A percentile compares a stretch with the other conserved stretches of the same genome.
These are phyloP conservation scores for Trichopoda pennipes DNA, from an alignment of 2,888 invertebrate species.

Conservation along the genomic window DNA sequence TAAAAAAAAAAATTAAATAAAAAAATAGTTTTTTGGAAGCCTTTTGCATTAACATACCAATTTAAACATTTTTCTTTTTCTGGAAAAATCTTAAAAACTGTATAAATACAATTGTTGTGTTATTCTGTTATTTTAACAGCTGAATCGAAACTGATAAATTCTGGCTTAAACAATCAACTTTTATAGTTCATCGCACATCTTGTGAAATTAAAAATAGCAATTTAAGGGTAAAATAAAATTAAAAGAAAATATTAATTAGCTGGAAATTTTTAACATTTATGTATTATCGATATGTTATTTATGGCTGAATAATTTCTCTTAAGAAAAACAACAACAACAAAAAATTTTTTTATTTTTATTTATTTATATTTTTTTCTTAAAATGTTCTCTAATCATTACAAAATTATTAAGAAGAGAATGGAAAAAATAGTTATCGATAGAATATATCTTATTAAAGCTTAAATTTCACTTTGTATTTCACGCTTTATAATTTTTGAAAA, in stretches of 20 bases:
- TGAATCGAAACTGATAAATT: constrained; percentile 59
- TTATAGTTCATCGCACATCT: constrained; percentile 56
- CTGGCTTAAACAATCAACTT: constrained; percentile 28
- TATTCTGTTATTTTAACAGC: constrained; percentile 49
- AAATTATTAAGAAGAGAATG: background rate
- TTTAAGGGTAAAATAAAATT: background rate
- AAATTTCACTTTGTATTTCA: constrained; percentile 37
- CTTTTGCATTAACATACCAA: constrained; percentile 71
- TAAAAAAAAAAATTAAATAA: background rate
- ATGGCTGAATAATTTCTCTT: constrained; percentile 41
- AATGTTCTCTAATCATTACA: background rate
- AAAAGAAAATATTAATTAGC: background rate
- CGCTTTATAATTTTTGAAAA: constrained; percentile 32
- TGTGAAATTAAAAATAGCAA: background rate
- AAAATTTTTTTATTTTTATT: too few relatives aligned
- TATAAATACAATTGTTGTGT: constrained; percentile 29
- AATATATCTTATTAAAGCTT: constrained; percentile 8
- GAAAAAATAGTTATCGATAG: constrained; percentile 27
- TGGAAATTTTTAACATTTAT: background rate
- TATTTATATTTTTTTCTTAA: too few relatives aligned
- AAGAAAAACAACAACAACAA: background rate
- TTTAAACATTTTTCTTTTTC: constrained; percentile 70
- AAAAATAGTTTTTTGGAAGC: too few relatives aligned
- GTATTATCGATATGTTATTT: background rate
- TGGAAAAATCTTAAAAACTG: background rate